Percentiles rank a stretch among this genome's conserved stretches.
phyloP scores from a whole-genome alignment of 2,113 vertebrate species.

The Edolisoma coerulescens region DNA sequence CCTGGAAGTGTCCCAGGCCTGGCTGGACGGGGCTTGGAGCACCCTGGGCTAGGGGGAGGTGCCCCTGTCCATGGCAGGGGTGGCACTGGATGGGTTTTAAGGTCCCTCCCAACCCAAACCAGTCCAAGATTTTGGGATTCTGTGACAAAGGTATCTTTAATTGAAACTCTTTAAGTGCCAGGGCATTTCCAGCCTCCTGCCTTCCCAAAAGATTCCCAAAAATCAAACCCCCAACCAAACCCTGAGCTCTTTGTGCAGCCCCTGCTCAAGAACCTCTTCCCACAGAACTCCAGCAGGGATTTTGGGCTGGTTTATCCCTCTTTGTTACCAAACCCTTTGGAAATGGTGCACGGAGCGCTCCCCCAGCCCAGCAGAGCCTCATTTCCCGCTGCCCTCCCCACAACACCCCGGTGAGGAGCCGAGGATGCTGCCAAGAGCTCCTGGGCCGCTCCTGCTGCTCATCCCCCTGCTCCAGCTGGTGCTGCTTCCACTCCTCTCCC shows the following conservation, averaged over 20 bases:
- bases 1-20: not conserved
- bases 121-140: not conserved
- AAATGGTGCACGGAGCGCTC: rapidly evolving
- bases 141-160: not conserved
- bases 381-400: not conserved
- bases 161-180: rapidly evolving
- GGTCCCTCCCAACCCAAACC: not conserved
- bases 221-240: not conserved
- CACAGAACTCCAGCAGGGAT: rapidly evolving
- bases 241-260: not conserved
- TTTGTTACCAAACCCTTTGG: not conserved
- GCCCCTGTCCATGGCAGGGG: not conserved
- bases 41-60: rapidly evolving
- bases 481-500: not conserved
- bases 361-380: not conserved
- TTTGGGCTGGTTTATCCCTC: not conserved
- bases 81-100: not conserved
- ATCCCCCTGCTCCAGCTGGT: constrained; percentile 24
- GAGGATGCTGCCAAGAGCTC: not conserved
- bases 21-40: rapidly evolving
- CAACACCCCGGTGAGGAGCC: not conserved
- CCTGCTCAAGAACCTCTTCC: not conserved
- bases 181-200: not conserved
- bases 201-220: not conserved
- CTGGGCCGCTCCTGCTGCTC: not conserved